phyloP scores from a whole-genome alignment of 2,797 vertebrate genomes.

The Sebastes taczanowskii region DNA sequence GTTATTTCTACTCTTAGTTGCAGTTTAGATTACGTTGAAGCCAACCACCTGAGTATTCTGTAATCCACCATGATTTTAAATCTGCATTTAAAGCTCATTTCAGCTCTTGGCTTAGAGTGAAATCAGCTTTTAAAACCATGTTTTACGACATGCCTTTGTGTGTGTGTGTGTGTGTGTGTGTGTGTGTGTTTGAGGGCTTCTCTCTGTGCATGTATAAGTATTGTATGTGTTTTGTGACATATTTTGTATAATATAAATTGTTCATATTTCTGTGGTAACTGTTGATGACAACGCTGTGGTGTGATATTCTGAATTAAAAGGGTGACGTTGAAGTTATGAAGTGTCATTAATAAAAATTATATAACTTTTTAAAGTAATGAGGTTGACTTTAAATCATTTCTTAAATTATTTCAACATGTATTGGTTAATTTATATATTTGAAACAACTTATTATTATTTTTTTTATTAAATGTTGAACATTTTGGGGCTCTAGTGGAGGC shows the following conservation, averaged over 20 bases:
- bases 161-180: not conserved
- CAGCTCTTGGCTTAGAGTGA: constrained; percentile 59
- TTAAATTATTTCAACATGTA: not conserved
- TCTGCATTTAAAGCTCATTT: constrained; percentile 66
- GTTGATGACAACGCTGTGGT: not conserved
- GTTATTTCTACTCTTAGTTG: constrained; percentile 9
- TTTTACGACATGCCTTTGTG: constrained; percentile 37
- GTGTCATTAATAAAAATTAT: not conserved
- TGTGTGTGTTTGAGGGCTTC: not conserved
- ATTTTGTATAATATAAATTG: not conserved
- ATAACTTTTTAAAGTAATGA: not conserved
- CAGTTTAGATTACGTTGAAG: constrained; percentile 27
- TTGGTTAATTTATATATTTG: not conserved
- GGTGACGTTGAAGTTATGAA: not conserved
- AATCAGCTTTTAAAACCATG: constrained; percentile 67
- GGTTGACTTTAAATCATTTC: not conserved
- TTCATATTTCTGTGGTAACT: not conserved
- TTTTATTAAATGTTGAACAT: not conserved
- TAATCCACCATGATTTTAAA: constrained; percentile 62
- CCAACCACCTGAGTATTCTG: constrained; percentile 50
- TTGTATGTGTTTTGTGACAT: not conserved
- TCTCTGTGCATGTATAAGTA: not conserved
- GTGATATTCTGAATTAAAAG: not conserved
- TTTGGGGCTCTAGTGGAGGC: not conserved
- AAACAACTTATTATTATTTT: not conserved